Evolutionary conservation across 2,797 vertebrate genomes (phyloP).

Genomic region (Pelobates cultripes): DNA sequence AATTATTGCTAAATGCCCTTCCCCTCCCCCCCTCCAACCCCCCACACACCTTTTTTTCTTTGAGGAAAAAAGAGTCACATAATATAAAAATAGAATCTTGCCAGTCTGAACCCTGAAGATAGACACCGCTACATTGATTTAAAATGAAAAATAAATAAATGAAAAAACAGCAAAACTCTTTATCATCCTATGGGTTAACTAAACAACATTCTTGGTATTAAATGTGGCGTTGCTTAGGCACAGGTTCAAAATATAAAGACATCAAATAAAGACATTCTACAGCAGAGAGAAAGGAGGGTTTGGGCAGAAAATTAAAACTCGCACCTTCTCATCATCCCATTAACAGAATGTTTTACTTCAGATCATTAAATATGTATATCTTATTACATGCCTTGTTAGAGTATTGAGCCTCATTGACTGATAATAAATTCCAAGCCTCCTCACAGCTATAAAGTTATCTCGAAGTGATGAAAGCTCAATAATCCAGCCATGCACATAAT

Average conservation of each 20-base stretch:
- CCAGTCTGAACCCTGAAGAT: no score
- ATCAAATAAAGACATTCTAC: conserved; percentile 15
- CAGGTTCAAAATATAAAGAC: conserved; percentile 32
- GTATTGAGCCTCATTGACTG: conserved; percentile 89
- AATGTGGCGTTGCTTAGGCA: no score
- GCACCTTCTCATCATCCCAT: conserved; percentile 70
- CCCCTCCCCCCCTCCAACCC: no score
- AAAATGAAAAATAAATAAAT: no score
- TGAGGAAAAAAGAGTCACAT: no score
- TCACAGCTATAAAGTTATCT: conserved; percentile 86
- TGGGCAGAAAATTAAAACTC: conserved; percentile 64
- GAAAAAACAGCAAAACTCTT: no score
- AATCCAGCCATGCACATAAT: conserved; percentile 86
- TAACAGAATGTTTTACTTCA: conserved; percentile 86
- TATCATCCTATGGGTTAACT: no score
- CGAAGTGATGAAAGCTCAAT: conserved; percentile 87
- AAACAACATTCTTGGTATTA: no score
- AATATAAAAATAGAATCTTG: no score
- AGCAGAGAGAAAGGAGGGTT: conserved; percentile 15
- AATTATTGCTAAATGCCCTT: no score
- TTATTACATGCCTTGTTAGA: conserved; percentile 92
- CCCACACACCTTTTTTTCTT: no score
- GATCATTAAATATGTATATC: conserved; percentile 99
- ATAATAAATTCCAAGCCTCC: conserved; percentile 89
- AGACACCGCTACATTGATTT: no score